Percentiles rank a stretch among this genome's conserved stretches.
Conservation (phyloP, 2,797 vertebrate genomes). For the Mormyrops boulengeri region DNA sequence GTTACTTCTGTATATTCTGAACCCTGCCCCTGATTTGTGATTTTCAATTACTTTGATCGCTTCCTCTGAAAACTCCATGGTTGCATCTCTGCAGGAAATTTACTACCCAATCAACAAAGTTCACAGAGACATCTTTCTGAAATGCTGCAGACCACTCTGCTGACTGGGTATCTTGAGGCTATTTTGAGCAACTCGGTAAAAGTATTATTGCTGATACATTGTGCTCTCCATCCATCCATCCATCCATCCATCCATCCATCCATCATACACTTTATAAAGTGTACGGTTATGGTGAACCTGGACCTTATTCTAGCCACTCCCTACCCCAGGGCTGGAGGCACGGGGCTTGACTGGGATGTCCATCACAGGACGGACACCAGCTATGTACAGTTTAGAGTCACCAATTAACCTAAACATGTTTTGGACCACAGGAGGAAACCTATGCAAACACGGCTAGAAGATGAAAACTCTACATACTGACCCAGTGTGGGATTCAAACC, state of each 20-base stretch:
- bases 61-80: neutral
- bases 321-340: neutral
- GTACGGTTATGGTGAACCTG: neutral
- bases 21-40: neutral
- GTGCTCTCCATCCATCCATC: neutral
- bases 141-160: neutral
- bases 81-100: neutral
- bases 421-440: neutral
- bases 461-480: neutral
- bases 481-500: neutral
- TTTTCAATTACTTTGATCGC: slow-evolving; percentile 1
- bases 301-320: neutral
- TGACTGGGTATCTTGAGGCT: neutral
- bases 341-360: neutral
- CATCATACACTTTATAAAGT: neutral
- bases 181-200: neutral
- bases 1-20: neutral
- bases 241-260: neutral
- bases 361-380: neutral
- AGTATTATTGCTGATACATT: neutral
- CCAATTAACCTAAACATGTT: neutral
- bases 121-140: neutral
- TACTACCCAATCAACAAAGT: neutral
- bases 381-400: neutral
- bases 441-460: neutral